Percentiles rank a stretch among this genome's conserved stretches.
Evolutionary conservation across 1,140 invertebrate genomes (phyloP).

Genomic region (Sitodiplosis mosellana): DNA sequence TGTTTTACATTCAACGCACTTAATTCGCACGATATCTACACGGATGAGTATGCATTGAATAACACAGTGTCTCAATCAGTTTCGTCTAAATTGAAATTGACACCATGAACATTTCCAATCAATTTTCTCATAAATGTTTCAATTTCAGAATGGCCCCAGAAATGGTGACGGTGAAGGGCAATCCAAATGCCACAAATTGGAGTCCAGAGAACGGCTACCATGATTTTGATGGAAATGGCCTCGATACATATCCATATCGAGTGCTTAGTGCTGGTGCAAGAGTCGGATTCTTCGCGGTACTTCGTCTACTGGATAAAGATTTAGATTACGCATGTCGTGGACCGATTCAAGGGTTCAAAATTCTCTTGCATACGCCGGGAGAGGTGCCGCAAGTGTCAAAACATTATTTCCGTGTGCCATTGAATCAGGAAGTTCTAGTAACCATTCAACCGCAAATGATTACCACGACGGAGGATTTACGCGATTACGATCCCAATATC

Average conservation of each 20-base stretch:
- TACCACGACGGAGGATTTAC: conserved; percentile 32
- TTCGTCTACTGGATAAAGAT: conserved; percentile 35
- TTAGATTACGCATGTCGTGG: conserved; percentile 45
- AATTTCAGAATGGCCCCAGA: neutral
- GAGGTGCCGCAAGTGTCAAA: conserved; percentile 36
- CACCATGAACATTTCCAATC: too few species aligned
- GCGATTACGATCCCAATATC: conserved; percentile 27
- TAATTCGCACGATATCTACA: conserved; percentile 31
- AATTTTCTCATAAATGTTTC: too few species aligned
- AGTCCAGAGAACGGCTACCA: conserved; percentile 39
- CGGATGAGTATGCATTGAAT: conserved; percentile 26
- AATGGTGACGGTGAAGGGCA: neutral
- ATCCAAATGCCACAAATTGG: conserved; percentile 23
- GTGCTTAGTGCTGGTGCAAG: conserved; percentile 36
- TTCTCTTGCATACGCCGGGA: conserved; percentile 37
- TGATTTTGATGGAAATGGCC: conserved; percentile 20
- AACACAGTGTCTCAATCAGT: too few species aligned
- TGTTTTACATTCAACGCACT: conserved; percentile 53
- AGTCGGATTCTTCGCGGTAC: conserved; percentile 36
- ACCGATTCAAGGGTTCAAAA: conserved; percentile 48
- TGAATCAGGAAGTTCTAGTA: conserved; percentile 26
- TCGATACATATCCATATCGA: conserved; percentile 28
- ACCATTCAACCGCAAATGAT: conserved; percentile 42
- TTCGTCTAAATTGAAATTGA: conserved; percentile 3
- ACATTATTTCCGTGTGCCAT: conserved; percentile 36